Conservation (phyloP, 2,888 invertebrate genomes). For the Lepidonotus clava region DNA sequence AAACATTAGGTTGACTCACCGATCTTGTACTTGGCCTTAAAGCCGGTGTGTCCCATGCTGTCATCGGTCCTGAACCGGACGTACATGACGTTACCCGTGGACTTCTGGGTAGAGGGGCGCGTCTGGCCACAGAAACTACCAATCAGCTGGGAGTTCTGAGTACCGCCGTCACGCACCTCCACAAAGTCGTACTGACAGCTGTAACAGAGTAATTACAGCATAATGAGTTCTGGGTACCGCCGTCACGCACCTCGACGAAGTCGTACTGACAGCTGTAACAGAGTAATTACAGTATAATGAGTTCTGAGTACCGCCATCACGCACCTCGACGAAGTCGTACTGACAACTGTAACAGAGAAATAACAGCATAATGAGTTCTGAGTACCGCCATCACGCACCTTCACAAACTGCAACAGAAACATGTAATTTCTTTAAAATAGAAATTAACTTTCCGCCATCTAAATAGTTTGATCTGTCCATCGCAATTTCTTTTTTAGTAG, state of each 20-base stretch:
- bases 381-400: slow-evolving; percentile 93
- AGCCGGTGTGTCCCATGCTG: slow-evolving; percentile 89
- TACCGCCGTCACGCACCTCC: slow-evolving; percentile 94
- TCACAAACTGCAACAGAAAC: slow-evolving; percentile 97
- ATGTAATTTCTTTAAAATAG: too few species aligned
- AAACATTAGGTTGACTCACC: too few species aligned
- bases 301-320: slow-evolving; percentile 92
- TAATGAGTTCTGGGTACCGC: slow-evolving; percentile 90
- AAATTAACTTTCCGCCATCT: too few species aligned
- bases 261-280: slow-evolving; percentile 95
- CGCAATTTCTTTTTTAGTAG: too few species aligned
- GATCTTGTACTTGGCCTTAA: slow-evolving; percentile 79
- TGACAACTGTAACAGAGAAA: slow-evolving; percentile 92
- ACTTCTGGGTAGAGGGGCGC: slow-evolving; percentile 92
- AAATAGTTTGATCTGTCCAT: too few species aligned
- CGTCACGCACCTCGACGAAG: slow-evolving; percentile 95
- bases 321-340: slow-evolving; percentile 96
- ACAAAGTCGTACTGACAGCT: slow-evolving; percentile 98
- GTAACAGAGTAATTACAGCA: too few species aligned
- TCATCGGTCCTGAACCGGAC: slow-evolving; percentile 97
- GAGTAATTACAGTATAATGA: too few species aligned
- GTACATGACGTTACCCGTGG: slow-evolving; percentile 92
- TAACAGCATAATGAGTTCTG: too few species aligned
- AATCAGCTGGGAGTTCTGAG: slow-evolving; percentile 86
- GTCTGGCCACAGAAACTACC: slow-evolving; percentile 95